These are phyloP conservation scores for Merodon equestris DNA, from an alignment of 2,888 invertebrate genomes.

Conservation along the genomic window DNA sequence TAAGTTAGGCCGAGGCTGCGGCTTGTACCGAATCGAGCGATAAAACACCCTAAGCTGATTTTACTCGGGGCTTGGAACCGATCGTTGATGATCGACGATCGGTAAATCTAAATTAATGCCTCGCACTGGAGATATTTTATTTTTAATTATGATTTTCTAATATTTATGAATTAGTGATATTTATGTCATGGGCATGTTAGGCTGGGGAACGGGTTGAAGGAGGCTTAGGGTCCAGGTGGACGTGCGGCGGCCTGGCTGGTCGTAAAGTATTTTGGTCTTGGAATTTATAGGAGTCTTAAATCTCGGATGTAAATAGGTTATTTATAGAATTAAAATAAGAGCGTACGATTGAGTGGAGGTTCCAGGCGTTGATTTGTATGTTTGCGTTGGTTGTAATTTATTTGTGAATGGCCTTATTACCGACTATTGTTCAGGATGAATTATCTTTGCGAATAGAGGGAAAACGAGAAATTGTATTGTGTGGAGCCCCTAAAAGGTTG, in stretches of 20 bases:
- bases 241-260: background rate
- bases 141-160: conserved; percentile 64
- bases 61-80: conserved; percentile 54
- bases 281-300: conserved; percentile 29
- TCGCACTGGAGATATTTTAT: conserved; percentile 58
- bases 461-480: too few relatives aligned
- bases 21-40: conserved; percentile 17
- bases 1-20: conserved; percentile 43
- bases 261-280: conserved; percentile 45
- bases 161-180: conserved; percentile 67
- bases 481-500: too few relatives aligned
- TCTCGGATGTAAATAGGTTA: conserved; percentile 40
- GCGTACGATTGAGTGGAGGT: too few relatives aligned
- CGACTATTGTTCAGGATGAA: too few relatives aligned
- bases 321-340: conserved; percentile 35
- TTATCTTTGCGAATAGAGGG: too few relatives aligned
- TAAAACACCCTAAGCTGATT: conserved; percentile 65
- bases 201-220: conserved; percentile 42
- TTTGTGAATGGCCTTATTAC: too few relatives aligned
- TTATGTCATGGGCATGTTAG: conserved; percentile 39
- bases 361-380: too few relatives aligned
- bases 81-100: conserved; percentile 72
- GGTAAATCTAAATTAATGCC: conserved; percentile 76
- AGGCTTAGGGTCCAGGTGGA: conserved; percentile 1
- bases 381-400: too few relatives aligned